These are phyloP conservation scores for Aphaenogaster rudis DNA, from an alignment of 1,140 invertebrate genomes.

Conservation along the genomic window DNA sequence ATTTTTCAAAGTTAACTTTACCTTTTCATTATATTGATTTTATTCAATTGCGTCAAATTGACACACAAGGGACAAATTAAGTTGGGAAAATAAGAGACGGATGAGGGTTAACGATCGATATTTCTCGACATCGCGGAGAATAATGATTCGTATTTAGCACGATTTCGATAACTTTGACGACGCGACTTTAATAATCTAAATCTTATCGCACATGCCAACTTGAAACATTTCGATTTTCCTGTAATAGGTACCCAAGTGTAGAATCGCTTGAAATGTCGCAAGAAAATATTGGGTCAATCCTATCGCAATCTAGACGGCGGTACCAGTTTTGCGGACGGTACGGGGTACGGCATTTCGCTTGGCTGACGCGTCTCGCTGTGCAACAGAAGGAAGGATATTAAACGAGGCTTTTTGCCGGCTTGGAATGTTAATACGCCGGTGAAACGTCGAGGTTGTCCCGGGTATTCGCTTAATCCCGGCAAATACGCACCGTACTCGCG, in stretches of 20 bases:
- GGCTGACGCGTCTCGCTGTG: conserved; percentile 26
- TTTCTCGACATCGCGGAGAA: background rate
- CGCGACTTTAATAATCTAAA: background rate
- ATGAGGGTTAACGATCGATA: background rate
- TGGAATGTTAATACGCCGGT: conserved; percentile 58
- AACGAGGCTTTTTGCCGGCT: conserved; percentile 41
- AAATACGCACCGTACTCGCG: conserved; percentile 44
- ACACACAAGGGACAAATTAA: too few species aligned
- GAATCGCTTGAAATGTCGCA: background rate
- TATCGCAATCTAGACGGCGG: background rate
- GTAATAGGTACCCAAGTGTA: background rate
- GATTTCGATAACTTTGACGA: background rate
- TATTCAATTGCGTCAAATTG: too few species aligned
- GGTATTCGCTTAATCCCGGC: conserved; percentile 58
- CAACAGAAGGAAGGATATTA: conserved; percentile 55
- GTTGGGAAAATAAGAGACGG: too few species aligned
- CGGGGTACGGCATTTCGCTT: conserved; percentile 5
- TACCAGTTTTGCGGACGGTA: conserved; percentile 12
- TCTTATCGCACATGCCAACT: background rate
- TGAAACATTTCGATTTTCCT: background rate
- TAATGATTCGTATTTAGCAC: background rate
- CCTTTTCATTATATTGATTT: too few species aligned
- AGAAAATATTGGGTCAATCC: conserved; percentile 5
- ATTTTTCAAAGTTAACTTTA: too few species aligned
- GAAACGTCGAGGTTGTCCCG: conserved; percentile 59